phyloP scores from a whole-genome alignment of 2,113 vertebrate species.

The Talpa occidentalis region DNA sequence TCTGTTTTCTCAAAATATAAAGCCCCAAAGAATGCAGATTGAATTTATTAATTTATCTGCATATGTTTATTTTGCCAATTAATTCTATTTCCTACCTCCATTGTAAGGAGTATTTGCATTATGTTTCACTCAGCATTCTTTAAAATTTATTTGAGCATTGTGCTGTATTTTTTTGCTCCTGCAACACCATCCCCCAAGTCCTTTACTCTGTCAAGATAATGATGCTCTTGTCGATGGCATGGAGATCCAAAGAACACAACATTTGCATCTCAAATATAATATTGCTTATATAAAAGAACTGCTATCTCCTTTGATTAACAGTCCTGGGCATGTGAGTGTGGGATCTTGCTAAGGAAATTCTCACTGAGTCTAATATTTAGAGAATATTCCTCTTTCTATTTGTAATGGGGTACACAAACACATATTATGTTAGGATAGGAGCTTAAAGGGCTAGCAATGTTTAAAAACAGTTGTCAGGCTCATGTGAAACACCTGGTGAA shows the following conservation, averaged over 20 bases:
- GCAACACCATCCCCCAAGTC: background rate
- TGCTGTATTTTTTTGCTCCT: background rate
- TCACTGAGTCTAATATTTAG: conserved; percentile 86
- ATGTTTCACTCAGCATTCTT: conserved; percentile 32
- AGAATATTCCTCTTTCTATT: conserved; percentile 85
- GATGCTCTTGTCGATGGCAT: background rate
- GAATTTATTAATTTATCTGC: background rate
- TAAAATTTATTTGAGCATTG: background rate
- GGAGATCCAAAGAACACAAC: background rate
- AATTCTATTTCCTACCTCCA: background rate
- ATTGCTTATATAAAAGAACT: conserved; percentile 30
- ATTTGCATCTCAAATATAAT: background rate
- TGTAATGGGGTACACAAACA: conserved; percentile 87
- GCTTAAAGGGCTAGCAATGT: conserved; percentile 88
- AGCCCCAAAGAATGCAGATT: background rate
- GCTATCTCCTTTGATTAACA: conserved; percentile 70
- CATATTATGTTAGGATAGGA: conserved; percentile 84
- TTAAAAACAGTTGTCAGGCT: conserved; percentile 89
- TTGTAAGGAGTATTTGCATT: background rate
- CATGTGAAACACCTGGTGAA: conserved; percentile 88
- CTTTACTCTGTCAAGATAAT: background rate
- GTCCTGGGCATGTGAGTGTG: conserved; percentile 68
- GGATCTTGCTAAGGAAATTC: conserved; percentile 85
- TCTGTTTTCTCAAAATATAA: background rate
- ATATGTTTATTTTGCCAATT: background rate